Percentiles rank a stretch among this genome's conserved stretches.
phyloP scores from a whole-genome alignment of 2,797 vertebrate species.

The Phoebastria nigripes region DNA sequence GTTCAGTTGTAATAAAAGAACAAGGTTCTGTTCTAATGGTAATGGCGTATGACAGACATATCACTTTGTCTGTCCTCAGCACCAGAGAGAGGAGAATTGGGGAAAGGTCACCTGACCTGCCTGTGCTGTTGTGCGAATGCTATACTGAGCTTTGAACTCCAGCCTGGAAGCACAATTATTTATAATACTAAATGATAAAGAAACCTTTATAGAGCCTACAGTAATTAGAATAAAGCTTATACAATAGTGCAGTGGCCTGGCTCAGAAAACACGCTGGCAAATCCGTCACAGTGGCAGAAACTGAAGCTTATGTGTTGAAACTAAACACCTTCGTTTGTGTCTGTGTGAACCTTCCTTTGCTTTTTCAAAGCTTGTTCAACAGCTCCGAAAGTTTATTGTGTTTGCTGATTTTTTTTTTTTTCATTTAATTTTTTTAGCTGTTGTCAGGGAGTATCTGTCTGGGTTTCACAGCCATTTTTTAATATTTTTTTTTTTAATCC shows the following conservation, averaged over 20 bases:
- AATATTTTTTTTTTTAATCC: neutral
- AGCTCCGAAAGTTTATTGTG: neutral
- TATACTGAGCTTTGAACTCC: constrained; percentile 73
- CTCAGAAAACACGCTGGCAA: neutral
- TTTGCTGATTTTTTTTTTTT: neutral
- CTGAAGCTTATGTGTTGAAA: constrained; percentile 27
- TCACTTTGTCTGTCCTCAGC: constrained; percentile 79
- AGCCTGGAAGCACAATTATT: constrained; percentile 65
- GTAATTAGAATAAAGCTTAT: constrained; percentile 61
- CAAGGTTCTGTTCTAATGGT: constrained; percentile 82
- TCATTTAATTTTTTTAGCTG: neutral
- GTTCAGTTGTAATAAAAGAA: constrained; percentile 84
- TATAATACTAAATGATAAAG: constrained; percentile 70
- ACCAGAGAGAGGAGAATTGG: constrained; percentile 62
- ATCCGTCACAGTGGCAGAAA: constrained; percentile 1
- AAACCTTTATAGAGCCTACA: constrained; percentile 63
- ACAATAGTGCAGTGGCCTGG: neutral
- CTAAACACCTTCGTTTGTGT: neutral
- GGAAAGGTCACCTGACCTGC: constrained; percentile 75
- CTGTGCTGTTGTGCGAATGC: constrained; percentile 56
- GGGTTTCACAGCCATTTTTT: neutral
- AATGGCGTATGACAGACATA: constrained; percentile 80
- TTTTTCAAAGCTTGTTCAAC: neutral
- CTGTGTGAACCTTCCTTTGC: constrained; percentile 6
- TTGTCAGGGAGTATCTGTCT: neutral